Conservation (phyloP, 2,888 invertebrate species). For the Uloborus plumipes region DNA sequence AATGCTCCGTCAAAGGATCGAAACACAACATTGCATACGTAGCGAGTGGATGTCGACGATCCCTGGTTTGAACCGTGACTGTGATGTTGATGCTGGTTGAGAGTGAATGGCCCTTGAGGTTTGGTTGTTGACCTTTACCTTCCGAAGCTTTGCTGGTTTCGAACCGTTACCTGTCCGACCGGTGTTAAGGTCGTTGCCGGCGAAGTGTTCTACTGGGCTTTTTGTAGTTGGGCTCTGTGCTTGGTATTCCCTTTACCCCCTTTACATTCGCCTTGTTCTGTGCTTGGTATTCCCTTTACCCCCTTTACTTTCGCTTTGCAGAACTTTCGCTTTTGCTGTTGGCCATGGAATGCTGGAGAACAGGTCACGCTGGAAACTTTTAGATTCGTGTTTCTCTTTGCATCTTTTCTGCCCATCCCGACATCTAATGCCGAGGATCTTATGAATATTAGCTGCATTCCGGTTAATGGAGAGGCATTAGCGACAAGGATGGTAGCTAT, state of each 20-base stretch:
- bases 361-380: conserved; percentile 26
- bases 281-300: conserved; percentile 52
- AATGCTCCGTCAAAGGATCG: conserved; percentile 40
- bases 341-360: conserved; percentile 48
- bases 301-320: conserved; percentile 36
- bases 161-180: conserved; percentile 64
- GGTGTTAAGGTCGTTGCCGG: conserved; percentile 63
- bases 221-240: no score
- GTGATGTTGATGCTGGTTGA: conserved; percentile 16
- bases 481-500: no score
- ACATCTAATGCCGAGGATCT: conserved; percentile 11
- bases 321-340: conserved; percentile 37
- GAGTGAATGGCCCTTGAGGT: conserved; percentile 53
- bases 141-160: conserved; percentile 32
- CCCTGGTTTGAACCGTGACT: conserved; percentile 32
- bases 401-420: conserved; percentile 9
- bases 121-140: conserved; percentile 57
- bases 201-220: conserved; percentile 44
- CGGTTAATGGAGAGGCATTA: neutral
- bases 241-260: conserved; percentile 52
- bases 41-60: conserved; percentile 46
- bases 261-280: conserved; percentile 6
- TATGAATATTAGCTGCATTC: conserved; percentile 39
- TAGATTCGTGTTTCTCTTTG: neutral
- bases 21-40: conserved; percentile 46